Evolutionary conservation across 2,113 vertebrate species (phyloP).

Genomic region (Macaca nemestrina): DNA sequence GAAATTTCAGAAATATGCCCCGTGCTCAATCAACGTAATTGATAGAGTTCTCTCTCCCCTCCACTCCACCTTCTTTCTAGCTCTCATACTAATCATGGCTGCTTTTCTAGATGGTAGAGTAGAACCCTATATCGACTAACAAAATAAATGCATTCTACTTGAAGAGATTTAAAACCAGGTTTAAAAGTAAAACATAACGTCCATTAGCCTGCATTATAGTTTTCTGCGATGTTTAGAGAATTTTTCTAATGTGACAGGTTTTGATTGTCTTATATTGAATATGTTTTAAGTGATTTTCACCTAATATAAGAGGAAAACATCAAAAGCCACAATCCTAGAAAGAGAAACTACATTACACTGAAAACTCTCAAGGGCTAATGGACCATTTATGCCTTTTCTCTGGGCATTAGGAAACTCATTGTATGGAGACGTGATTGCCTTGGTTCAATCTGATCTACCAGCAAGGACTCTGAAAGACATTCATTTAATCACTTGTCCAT

Average conservation of each 20-base stretch:
- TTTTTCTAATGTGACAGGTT: neutral
- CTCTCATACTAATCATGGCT: neutral
- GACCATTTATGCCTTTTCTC: neutral
- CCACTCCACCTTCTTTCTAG: neutral
- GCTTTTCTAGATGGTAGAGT: neutral
- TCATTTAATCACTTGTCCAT: constrained; percentile 43
- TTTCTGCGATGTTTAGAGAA: neutral
- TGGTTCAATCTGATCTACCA: constrained; percentile 24
- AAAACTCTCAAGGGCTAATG: neutral
- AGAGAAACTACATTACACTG: neutral
- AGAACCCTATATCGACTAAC: neutral
- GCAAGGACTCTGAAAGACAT: constrained; percentile 23
- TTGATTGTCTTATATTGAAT: neutral
- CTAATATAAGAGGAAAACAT: constrained; percentile 1
- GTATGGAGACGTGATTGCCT: neutral
- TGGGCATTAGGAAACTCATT: neutral
- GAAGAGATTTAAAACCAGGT: neutral
- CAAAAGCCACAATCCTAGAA: neutral
- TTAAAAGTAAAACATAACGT: neutral
- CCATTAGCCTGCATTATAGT: neutral
- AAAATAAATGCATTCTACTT: neutral
- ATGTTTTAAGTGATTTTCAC: neutral
- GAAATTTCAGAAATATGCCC: neutral
- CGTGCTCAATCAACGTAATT: neutral
- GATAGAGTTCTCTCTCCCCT: neutral